Evolutionary conservation across 2,113 vertebrate genomes (phyloP).

Genomic region (Lampris incognitus): DNA sequence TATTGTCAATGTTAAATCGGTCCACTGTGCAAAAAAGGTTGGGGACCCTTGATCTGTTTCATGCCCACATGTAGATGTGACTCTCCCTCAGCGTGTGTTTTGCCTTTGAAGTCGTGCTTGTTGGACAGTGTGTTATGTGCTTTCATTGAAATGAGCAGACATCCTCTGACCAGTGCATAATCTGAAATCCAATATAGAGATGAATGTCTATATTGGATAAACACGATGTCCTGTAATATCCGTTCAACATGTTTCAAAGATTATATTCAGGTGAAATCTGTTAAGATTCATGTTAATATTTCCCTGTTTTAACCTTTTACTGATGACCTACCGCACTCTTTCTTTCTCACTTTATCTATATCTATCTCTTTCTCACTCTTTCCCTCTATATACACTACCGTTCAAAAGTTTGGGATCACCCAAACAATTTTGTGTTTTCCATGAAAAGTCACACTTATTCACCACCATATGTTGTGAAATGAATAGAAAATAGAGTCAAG

Average conservation of each 20-base stretch:
- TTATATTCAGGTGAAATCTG: neutral
- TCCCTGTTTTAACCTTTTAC: neutral
- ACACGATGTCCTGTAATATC: neutral
- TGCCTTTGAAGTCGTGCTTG: too few species aligned
- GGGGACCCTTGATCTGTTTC: too few species aligned
- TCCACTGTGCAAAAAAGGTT: too few species aligned
- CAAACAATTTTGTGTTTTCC: too few species aligned
- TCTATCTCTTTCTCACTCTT: neutral
- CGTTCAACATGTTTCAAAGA: conserved; percentile 13
- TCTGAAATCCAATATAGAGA: conserved; percentile 14
- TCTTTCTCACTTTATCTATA: neutral
- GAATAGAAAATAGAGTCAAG: too few species aligned
- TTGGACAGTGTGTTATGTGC: neutral
- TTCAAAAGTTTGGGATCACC: too few species aligned
- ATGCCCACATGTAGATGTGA: too few species aligned
- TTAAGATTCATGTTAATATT: neutral
- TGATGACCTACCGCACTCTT: neutral
- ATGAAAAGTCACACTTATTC: too few species aligned
- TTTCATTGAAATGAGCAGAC: conserved; percentile 6
- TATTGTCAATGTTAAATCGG: too few species aligned
- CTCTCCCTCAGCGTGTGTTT: too few species aligned
- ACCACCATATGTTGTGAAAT: too few species aligned
- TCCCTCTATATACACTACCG: too few species aligned
- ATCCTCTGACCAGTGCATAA: neutral
- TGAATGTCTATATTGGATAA: conserved; percentile 24